Conservation (phyloP, 2,888 invertebrate genomes). For the Epiperipatus broadwayi region DNA sequence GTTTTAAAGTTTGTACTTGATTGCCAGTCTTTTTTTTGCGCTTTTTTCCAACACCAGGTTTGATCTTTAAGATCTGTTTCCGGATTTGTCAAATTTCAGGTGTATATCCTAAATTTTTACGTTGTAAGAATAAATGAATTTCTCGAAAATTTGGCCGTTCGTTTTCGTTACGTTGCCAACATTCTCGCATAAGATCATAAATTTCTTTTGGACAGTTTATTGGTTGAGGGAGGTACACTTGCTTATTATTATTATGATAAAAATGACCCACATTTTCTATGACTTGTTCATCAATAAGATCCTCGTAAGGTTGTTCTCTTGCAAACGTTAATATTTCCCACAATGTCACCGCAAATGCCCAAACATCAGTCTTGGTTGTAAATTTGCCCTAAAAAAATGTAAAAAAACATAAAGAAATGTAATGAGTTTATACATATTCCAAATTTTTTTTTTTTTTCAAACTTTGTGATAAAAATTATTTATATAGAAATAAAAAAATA, state of each 20-base stretch:
- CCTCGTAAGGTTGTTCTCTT: conserved; percentile 53
- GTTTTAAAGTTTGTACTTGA: no score
- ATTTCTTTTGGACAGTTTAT: conserved; percentile 63
- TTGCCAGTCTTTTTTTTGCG: no score
- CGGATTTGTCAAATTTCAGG: no score
- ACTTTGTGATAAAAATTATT: not conserved
- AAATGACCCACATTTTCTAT: conserved; percentile 57
- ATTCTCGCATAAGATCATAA: conserved; percentile 74
- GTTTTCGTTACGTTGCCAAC: conserved; percentile 61
- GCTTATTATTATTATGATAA: conserved; percentile 49
- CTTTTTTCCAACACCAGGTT: no score
- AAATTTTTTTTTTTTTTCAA: no score
- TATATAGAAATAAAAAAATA: conserved; percentile 23
- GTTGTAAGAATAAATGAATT: conserved; percentile 62
- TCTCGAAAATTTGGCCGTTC: conserved; percentile 69
- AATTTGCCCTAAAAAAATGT: conserved; percentile 51
- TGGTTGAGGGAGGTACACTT: conserved; percentile 45
- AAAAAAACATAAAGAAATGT: conserved; percentile 4
- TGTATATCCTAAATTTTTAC: conserved; percentile 43
- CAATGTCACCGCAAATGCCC: conserved; percentile 70
- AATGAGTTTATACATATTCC: conserved; percentile 1
- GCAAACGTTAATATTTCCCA: conserved; percentile 67
- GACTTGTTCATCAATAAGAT: conserved; percentile 53
- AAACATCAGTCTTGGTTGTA: conserved; percentile 66
- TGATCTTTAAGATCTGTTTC: no score